These are phyloP conservation scores for Nowickia ferox DNA, from an alignment of 2,888 invertebrate species.

Conservation along the genomic window DNA sequence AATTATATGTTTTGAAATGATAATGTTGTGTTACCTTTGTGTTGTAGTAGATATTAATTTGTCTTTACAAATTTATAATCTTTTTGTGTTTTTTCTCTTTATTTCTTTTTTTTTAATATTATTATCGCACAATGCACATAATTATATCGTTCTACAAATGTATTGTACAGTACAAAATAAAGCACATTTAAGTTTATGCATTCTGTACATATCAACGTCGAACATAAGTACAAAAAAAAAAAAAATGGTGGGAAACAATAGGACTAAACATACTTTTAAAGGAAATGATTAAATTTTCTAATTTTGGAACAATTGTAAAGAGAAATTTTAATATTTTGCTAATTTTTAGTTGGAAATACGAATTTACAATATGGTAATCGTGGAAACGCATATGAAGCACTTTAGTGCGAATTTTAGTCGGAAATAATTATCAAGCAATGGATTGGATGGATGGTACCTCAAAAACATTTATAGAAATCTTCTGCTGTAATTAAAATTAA, in stretches of 20 bases:
- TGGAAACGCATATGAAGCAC: too few relatives aligned
- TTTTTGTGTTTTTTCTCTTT: not conserved
- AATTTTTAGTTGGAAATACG: too few relatives aligned
- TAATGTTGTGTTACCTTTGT: conserved; percentile 45
- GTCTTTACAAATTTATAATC: conserved; percentile 31
- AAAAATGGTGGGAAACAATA: not conserved
- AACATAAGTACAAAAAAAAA: not conserved
- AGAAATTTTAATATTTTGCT: too few relatives aligned
- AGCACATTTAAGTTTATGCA: not conserved
- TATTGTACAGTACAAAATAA: not conserved
- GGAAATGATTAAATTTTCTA: too few relatives aligned
- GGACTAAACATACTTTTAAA: too few relatives aligned
- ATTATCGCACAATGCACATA: conserved; percentile 28
- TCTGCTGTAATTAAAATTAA: too few relatives aligned
- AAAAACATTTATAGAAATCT: too few relatives aligned
- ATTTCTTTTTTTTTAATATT: not conserved
- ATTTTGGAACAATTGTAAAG: too few relatives aligned
- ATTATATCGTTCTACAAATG: conserved; percentile 33
- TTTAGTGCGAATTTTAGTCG: too few relatives aligned
- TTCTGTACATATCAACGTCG: not conserved
- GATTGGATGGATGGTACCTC: too few relatives aligned
- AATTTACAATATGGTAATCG: too few relatives aligned
- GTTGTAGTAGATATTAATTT: conserved; percentile 45
- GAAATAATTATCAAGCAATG: too few relatives aligned
- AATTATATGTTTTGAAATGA: conserved; percentile 27